A percentile compares a stretch with the other conserved stretches of the same genome.
These are phyloP conservation scores for Mycalesis mineus DNA, from an alignment of 2,888 invertebrate genomes.

Conservation along the genomic window DNA sequence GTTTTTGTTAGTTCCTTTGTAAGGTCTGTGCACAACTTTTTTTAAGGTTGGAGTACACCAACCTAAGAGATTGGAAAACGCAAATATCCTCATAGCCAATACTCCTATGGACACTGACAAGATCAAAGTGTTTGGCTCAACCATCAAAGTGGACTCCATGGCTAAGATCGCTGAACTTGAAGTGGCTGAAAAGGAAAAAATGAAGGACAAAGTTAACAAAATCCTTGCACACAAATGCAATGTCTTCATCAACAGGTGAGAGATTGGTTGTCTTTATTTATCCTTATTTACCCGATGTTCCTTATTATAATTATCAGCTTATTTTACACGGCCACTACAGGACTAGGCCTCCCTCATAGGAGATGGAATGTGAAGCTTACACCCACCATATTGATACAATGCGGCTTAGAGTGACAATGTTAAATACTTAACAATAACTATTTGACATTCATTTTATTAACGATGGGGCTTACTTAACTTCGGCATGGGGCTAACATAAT, in stretches of 20 bases:
- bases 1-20: too few relatives aligned
- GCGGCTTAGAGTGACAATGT: too few relatives aligned
- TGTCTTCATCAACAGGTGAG: conserved; percentile 96
- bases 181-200: conserved; percentile 98
- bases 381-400: too few relatives aligned
- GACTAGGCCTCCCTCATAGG: too few relatives aligned
- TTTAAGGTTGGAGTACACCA: conserved; percentile 94
- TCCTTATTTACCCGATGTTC: too few relatives aligned
- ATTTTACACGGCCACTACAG: too few relatives aligned
- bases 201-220: conserved; percentile 99
- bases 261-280: neutral
- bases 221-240: conserved; percentile 96
- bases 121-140: conserved; percentile 98
- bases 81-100: conserved; percentile 97
- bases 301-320: too few relatives aligned
- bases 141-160: conserved; percentile 94
- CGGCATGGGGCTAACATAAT: too few relatives aligned
- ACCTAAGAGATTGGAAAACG: conserved; percentile 96
- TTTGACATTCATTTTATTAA: too few relatives aligned
- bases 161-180: conserved; percentile 98
- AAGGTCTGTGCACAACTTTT: conserved; percentile 1
- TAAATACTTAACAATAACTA: too few relatives aligned
- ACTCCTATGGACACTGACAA: conserved; percentile 99
- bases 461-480: too few relatives aligned
- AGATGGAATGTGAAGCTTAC: too few relatives aligned